These are phyloP conservation scores for Metopia argyrocephala DNA, from an alignment of 2,888 invertebrate species.

Conservation along the genomic window DNA sequence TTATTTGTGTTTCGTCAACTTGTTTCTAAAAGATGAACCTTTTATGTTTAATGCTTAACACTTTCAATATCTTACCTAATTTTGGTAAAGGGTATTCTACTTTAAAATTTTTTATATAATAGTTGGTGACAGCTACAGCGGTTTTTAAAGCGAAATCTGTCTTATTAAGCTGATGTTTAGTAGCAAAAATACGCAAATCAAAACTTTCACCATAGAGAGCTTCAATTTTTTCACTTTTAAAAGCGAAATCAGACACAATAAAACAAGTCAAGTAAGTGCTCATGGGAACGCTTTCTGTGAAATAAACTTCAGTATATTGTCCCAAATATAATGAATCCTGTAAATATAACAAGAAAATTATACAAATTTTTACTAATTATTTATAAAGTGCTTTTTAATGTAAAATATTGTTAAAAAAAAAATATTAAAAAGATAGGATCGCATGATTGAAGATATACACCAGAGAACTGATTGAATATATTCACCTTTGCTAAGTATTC, in stretches of 20 bases:
- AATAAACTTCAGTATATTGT: constrained; percentile 83
- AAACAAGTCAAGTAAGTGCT: constrained; percentile 95
- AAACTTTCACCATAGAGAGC: constrained; percentile 81
- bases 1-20: too few relatives aligned
- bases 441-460: too few relatives aligned
- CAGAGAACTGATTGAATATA: too few relatives aligned
- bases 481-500: too few relatives aligned
- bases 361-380: too few relatives aligned
- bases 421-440: too few relatives aligned
- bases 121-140: constrained; percentile 86
- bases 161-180: constrained; percentile 85
- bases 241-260: constrained; percentile 91
- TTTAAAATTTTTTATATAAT: constrained; percentile 89
- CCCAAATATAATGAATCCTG: constrained; percentile 50
- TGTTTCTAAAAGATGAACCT: background rate
- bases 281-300: constrained; percentile 92
- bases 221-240: constrained; percentile 79
- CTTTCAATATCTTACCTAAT: constrained; percentile 87
- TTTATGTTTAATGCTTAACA: too few relatives aligned
- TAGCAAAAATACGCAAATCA: constrained; percentile 86
- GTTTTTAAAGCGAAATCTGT: constrained; percentile 86
- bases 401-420: too few relatives aligned
- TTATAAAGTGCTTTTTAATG: too few relatives aligned
- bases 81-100: constrained; percentile 93
- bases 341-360: too few relatives aligned